Evolutionary conservation across 2,113 vertebrate species (phyloP).

Genomic region (Corynorhinus townsendii): DNA sequence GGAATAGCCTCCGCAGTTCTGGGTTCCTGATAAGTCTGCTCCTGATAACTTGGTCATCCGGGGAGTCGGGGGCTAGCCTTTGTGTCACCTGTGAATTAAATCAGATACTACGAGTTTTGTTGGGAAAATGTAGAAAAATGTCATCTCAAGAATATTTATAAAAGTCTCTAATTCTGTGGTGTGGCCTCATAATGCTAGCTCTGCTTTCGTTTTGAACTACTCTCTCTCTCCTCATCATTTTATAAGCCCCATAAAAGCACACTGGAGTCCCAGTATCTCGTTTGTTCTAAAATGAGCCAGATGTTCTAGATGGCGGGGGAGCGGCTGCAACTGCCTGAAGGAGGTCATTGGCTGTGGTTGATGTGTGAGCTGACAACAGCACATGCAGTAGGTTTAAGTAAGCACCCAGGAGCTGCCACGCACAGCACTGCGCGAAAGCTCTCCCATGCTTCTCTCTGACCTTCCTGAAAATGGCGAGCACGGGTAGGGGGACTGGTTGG

Average conservation of each 20-base stretch:
- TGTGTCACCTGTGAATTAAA: not conserved
- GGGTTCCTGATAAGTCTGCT: not conserved
- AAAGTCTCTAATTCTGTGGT: not conserved
- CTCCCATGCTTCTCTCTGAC: not conserved
- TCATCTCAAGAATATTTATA: not conserved
- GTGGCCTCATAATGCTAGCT: not conserved
- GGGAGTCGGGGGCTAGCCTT: not conserved
- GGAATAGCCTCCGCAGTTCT: not conserved
- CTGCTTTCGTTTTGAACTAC: slow-evolving; percentile 4
- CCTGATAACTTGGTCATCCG: not conserved
- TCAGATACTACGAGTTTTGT: not conserved
- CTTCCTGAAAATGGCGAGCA: not conserved
- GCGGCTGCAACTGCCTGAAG: not conserved
- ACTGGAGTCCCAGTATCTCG: not conserved
- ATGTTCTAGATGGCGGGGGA: not conserved
- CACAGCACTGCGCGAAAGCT: not conserved
- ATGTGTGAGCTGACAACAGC: not conserved
- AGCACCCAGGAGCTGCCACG: not conserved
- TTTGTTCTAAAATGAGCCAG: slow-evolving; percentile 5
- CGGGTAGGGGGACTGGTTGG: not conserved
- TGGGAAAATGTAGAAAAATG: not conserved
- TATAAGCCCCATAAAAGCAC: slow-evolving; percentile 1
- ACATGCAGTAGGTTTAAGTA: not conserved
- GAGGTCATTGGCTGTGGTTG: not conserved
- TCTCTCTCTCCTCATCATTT: not conserved